phyloP scores from a whole-genome alignment of 1,140 invertebrate species.

The Orchesella cincta region DNA sequence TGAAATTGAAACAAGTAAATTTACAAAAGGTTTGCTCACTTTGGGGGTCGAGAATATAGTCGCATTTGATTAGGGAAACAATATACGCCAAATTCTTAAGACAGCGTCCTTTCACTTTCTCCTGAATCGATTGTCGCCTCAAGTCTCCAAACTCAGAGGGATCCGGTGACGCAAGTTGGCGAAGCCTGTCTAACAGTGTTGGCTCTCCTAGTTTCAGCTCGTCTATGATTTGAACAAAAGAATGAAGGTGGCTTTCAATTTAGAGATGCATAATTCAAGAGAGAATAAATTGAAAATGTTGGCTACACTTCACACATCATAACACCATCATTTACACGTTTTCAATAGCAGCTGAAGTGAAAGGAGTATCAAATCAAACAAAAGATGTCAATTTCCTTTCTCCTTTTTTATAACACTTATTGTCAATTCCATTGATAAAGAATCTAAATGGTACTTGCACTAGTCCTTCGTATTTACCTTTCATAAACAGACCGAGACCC shows the following conservation, averaged over 20 bases:
- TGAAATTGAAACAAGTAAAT: conserved; percentile 14
- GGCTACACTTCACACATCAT: no score
- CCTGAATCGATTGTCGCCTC: conserved; percentile 20
- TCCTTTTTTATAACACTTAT: no score
- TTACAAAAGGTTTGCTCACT: conserved; percentile 44
- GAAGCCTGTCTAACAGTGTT: conserved; percentile 10
- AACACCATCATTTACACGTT: no score
- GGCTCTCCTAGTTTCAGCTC: background rate
- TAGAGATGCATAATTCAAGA: no score
- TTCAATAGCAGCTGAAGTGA: no score
- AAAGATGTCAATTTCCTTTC: no score
- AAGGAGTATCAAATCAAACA: no score
- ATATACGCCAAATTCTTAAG: background rate
- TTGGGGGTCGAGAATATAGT: conserved; percentile 50
- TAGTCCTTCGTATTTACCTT: no score
- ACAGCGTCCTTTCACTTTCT: conserved; percentile 31
- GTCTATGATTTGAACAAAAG: background rate
- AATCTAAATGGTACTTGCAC: no score
- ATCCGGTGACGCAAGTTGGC: conserved; percentile 15
- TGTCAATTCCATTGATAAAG: no score
- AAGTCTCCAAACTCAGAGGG: conserved; percentile 29
- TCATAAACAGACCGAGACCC: no score
- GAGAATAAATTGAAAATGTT: no score
- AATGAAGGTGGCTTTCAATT: background rate
- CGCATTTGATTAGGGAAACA: conserved; percentile 2